Percentiles rank a stretch among this genome's conserved stretches.
Conservation (phyloP, 2,113 vertebrate genomes). For the Phaethornis superciliosus region DNA sequence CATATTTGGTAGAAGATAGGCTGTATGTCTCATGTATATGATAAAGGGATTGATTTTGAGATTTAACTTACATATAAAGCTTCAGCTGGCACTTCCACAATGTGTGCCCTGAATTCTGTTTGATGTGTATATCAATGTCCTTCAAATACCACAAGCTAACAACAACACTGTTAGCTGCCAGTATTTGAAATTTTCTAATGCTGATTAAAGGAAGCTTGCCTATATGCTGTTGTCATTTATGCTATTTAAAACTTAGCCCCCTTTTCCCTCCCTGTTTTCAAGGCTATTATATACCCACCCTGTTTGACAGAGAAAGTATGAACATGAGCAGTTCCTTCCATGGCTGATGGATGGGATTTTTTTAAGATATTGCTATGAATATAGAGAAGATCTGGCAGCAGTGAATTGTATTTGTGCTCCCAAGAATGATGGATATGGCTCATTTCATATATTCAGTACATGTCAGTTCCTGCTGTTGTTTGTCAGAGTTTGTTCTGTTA, state of each 20-base stretch:
- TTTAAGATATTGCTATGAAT: neutral
- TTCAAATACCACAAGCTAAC: conserved; percentile 48
- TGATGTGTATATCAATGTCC: conserved; percentile 45
- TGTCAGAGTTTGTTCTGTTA: neutral
- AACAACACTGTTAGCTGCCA: conserved; percentile 12
- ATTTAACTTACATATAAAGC: neutral
- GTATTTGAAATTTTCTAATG: conserved; percentile 27
- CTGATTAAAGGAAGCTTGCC: conserved; percentile 32
- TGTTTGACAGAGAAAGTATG: conserved; percentile 17
- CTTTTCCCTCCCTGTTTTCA: conserved; percentile 7
- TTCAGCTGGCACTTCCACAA: neutral
- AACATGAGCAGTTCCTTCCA: conserved; percentile 17
- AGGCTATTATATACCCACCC: neutral
- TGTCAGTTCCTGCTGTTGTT: neutral
- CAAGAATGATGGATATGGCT: neutral
- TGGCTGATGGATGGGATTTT: neutral
- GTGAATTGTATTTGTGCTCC: neutral
- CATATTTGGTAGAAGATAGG: neutral
- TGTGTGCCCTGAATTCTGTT: conserved; percentile 11
- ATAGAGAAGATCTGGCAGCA: neutral
- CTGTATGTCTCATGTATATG: neutral
- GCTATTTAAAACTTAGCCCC: conserved; percentile 8
- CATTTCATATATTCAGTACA: neutral
- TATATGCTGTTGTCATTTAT: conserved; percentile 10
- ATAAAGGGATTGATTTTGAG: conserved; percentile 27